Evolutionary conservation across 2,888 invertebrate species (phyloP).

Genomic region (Mayetiola destructor): DNA sequence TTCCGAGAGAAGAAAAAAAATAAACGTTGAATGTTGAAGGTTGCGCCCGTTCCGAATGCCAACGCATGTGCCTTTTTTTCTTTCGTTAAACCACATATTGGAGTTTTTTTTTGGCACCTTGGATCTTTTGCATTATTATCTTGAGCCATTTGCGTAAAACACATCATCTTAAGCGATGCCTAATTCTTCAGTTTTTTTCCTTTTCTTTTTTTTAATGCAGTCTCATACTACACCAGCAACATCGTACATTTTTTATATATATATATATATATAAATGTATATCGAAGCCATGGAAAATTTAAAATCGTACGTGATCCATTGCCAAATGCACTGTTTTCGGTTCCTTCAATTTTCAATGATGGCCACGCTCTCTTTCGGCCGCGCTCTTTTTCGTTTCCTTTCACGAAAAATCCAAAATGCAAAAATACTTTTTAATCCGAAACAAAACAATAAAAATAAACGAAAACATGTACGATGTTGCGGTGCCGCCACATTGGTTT

Average conservation of each 20-base stretch:
- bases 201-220: no score
- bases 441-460: constrained; percentile 11
- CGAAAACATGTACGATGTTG: no score
- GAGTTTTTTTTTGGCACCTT: constrained; percentile 12
- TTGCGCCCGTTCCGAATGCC: no score
- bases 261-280: no score
- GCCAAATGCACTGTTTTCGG: neutral
- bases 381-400: no score
- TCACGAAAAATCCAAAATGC: neutral
- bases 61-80: no score
- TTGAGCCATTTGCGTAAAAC: neutral
- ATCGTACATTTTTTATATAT: no score
- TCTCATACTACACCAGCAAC: no score
- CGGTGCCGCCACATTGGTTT: no score
- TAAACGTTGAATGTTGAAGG: no score
- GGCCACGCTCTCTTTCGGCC: neutral
- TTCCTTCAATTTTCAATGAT: neutral
- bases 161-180: constrained; percentile 9
- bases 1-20: no score
- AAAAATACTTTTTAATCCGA: constrained; percentile 10
- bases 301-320: neutral
- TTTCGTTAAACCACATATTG: no score
- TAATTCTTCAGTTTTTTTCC: constrained; percentile 1
- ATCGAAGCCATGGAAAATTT: neutral
- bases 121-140: neutral